Evolutionary conservation across 2,113 vertebrate genomes (phyloP), one percentile per base, ranked within the genome.

Genomic region (Prionailurus viverrinus): DNA sequence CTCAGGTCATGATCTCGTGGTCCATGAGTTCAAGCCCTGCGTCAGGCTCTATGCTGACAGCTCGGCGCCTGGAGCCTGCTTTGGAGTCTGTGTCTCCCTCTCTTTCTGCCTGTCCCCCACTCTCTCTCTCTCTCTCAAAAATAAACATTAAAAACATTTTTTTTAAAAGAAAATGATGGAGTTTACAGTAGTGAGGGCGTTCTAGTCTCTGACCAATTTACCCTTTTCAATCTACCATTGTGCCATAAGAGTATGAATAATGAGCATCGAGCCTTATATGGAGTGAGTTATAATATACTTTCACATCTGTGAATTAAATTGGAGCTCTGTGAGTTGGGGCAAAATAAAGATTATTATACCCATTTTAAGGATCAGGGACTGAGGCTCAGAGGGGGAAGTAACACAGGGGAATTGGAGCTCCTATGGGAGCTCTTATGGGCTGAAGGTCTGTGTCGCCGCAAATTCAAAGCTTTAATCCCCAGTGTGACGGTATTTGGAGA

Each of bases 191-290:
- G 27, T 5, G 23, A 48, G 31, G 9, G 36, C 39, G 0, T 53
- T 78, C 48, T 23, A 9, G 84, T 27, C 36, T 16, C 74, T 41
- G 63, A 66, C 41, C 82, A 82, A 23, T 27, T 71, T 14, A 29
- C 51, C 25, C 73, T 86, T 84, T 79, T 16, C 29, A 29, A 45
- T 73, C 25, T 53, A 89, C 3, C 14, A 14, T 15, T 4, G 48
- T 87, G 39, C 95, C 68, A 36, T 33, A 18, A 53, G 21, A 51
- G 31, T 14, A 9, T n/a, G 74, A 25, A 9, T 1, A 10, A 33
- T 9, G 4, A 65, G 4, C 21, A n/a, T 16, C 25, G 10, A 1
- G 15, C 25, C 25, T 51, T 5, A 1, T 2, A 14, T 2, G 48
- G 36, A 87, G 68, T 0, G 4, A 71, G 58, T 85, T 41, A 36